Conservation (phyloP, 2,888 invertebrate genomes). For the Nephrotoma guestfalica region DNA sequence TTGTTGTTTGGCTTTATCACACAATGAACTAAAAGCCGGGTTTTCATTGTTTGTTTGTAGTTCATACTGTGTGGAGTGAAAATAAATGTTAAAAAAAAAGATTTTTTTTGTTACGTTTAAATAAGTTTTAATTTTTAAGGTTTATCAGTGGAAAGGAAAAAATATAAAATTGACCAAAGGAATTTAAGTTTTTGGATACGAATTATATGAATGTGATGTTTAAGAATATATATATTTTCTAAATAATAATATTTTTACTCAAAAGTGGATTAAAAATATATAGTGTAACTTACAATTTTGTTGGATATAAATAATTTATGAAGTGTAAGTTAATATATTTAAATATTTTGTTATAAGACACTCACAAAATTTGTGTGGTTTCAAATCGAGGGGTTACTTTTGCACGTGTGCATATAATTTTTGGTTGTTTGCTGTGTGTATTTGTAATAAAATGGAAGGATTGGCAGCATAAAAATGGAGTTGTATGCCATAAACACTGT, state of each 20-base stretch:
- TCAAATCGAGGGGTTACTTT: neutral
- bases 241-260: neutral
- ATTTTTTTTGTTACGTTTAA: neutral
- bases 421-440: neutral
- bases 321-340: neutral
- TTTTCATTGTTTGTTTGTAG: neutral
- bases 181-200: neutral
- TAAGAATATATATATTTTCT: neutral
- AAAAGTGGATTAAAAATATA: neutral
- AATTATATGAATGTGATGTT: neutral
- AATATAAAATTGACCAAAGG: neutral
- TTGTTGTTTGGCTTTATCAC: neutral
- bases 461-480: neutral
- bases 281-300: neutral
- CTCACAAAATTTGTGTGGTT: neutral
- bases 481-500: neutral
- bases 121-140: neutral
- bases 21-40: neutral
- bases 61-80: neutral
- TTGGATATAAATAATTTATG: neutral
- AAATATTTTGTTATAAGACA: neutral
- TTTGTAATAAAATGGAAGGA: neutral
- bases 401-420: neutral
- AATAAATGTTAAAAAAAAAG: neutral
- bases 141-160: neutral